Percentiles rank a stretch among this genome's conserved stretches.
Conservation (phyloP, 1,140 invertebrate species). For the Plectus sambesii region DNA sequence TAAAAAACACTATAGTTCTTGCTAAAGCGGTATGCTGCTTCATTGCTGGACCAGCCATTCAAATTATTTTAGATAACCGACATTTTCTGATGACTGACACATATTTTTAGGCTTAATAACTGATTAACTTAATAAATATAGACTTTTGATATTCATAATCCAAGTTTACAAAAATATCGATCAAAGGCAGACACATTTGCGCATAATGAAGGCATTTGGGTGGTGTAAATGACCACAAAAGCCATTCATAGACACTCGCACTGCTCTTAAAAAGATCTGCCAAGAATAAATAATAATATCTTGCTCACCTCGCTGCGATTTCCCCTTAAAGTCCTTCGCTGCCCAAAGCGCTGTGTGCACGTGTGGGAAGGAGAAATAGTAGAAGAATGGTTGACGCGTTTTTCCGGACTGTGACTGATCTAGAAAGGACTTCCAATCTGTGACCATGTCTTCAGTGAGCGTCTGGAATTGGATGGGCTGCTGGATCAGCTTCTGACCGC, state of each 20-base stretch:
- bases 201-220: no score
- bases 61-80: no score
- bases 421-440: conserved; percentile 44
- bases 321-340: conserved; percentile 28
- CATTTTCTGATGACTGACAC: no score
- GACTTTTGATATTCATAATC: neutral
- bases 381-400: conserved; percentile 46
- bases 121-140: conserved; percentile 12
- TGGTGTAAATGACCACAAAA: no score
- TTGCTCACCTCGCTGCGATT: conserved; percentile 28
- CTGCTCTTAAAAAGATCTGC: neutral
- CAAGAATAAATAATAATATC: neutral
- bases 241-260: no score
- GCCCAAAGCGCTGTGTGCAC: conserved; percentile 44
- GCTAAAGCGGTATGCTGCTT: no score
- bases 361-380: conserved; percentile 46
- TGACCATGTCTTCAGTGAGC: conserved; percentile 37
- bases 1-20: no score
- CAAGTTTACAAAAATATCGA: neutral
- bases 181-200: no score
- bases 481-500: conserved; percentile 43
- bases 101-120: no score
- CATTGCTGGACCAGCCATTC: no score
- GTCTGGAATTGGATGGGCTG: conserved; percentile 43
- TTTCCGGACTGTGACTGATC: conserved; percentile 17